phyloP scores from a whole-genome alignment of 2,797 vertebrate species.

The Sphenopsis melanotis region DNA sequence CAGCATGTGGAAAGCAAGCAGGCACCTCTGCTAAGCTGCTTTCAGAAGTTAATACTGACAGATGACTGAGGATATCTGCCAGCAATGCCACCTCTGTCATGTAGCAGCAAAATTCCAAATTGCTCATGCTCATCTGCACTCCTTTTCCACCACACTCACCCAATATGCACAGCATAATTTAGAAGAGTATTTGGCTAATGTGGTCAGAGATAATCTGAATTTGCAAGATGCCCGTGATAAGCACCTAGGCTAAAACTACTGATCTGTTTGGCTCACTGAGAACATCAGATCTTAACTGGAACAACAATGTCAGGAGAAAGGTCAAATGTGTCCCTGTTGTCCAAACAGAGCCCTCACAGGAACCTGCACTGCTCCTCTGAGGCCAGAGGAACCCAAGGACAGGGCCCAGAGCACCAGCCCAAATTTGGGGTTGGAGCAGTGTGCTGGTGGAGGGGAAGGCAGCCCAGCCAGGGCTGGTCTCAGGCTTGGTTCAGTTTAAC shows the following conservation, averaged over 20 bases:
- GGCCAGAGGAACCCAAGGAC: background rate
- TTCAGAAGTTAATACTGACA: background rate
- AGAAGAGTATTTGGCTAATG: background rate
- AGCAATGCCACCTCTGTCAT: background rate
- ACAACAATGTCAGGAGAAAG: background rate
- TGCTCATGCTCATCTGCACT: background rate
- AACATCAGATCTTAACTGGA: background rate
- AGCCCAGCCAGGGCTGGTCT: background rate
- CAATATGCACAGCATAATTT: background rate
- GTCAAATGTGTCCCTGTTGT: background rate
- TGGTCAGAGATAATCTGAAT: background rate
- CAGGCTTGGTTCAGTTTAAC: background rate
- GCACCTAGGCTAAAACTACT: background rate
- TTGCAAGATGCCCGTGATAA: background rate
- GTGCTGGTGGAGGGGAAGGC: fast-evolving
- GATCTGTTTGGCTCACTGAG: background rate
- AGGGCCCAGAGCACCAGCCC: background rate
- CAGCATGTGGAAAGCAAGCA: background rate
- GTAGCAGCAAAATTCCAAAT: background rate
- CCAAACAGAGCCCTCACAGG: background rate
- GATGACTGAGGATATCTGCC: background rate
- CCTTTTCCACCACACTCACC: background rate
- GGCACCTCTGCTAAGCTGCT: background rate
- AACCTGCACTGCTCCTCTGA: background rate
- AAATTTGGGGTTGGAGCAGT: background rate